Conservation (phyloP, 2,113 vertebrate species). For the Amphiprion percula region DNA sequence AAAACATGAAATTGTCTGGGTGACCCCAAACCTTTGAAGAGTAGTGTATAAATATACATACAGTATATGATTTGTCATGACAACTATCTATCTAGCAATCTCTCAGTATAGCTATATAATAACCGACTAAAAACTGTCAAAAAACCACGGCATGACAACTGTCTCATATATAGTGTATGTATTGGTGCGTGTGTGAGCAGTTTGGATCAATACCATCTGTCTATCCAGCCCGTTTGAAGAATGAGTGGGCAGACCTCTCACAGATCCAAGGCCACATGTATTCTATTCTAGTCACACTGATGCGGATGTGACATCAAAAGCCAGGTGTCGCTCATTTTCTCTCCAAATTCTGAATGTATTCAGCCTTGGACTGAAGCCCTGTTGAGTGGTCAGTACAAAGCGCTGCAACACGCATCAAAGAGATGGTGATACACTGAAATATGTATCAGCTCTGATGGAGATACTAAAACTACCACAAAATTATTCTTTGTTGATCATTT, state of each 20-base stretch:
- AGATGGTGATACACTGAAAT: constrained; percentile 7
- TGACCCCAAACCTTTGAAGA: too few species aligned
- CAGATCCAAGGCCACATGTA: constrained; percentile 23
- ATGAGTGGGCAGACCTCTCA: constrained; percentile 50
- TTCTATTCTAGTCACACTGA: constrained; percentile 42
- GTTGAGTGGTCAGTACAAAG: constrained; percentile 23
- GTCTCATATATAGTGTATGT: constrained; percentile 7
- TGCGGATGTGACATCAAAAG: constrained; percentile 33
- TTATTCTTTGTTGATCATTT: not conserved
- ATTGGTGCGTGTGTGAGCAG: not conserved
- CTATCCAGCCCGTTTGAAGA: constrained; percentile 35
- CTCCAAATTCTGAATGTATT: constrained; percentile 29
- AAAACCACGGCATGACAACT: not conserved
- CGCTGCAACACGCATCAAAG: constrained; percentile 13
- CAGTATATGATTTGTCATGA: too few species aligned
- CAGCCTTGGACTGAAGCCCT: constrained; percentile 29
- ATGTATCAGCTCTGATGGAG: not conserved
- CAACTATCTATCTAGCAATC: too few species aligned
- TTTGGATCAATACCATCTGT: constrained; percentile 54
- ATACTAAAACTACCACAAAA: not conserved
- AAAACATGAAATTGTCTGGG: too few species aligned
- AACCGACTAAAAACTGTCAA: not conserved
- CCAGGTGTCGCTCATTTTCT: constrained; percentile 37
- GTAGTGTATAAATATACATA: too few species aligned
- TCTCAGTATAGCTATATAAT: not conserved